Percentiles rank a stretch among this genome's conserved stretches.
Evolutionary conservation across 2,113 vertebrate species (phyloP).

Genomic region (Cyanoramphus novaezelandiae): DNA sequence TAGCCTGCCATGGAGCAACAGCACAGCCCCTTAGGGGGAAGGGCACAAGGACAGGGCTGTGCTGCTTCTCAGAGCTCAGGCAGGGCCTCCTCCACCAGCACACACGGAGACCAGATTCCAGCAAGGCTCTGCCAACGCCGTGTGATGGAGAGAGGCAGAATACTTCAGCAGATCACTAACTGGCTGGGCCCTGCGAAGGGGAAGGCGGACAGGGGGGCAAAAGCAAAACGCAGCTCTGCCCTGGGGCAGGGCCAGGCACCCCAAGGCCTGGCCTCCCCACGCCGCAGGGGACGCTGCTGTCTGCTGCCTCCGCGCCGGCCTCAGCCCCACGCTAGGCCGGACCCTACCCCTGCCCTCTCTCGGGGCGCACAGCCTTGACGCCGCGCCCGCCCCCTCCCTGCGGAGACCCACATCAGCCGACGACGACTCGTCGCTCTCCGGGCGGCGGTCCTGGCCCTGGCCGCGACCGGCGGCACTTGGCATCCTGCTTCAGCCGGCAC

Average conservation of each 20-base stretch:
- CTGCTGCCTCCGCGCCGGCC: background rate
- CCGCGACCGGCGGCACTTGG: conserved; percentile 68
- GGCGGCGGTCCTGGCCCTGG: conserved; percentile 63
- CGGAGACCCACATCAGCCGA: conserved; percentile 72
- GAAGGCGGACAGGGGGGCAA: background rate
- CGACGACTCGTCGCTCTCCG: conserved; percentile 65
- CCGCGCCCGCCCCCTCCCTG: background rate
- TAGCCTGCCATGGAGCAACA: background rate
- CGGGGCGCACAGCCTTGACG: background rate
- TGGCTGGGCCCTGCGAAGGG: too few species aligned
- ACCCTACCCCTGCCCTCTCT: background rate
- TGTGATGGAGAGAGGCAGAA: background rate
- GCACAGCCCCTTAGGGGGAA: background rate
- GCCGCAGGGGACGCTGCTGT: background rate
- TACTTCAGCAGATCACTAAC: background rate
- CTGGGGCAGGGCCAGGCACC: background rate
- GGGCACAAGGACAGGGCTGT: too few species aligned
- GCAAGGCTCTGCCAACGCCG: too few species aligned
- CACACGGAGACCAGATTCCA: too few species aligned
- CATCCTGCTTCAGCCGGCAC: background rate
- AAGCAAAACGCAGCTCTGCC: background rate
- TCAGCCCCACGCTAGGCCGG: background rate
- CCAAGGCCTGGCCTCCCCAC: background rate
- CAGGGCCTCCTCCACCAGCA: background rate
- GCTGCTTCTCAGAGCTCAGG: background rate